These are phyloP conservation scores for Diachrysia chrysitis DNA, from an alignment of 2,888 invertebrate species.

Conservation along the genomic window DNA sequence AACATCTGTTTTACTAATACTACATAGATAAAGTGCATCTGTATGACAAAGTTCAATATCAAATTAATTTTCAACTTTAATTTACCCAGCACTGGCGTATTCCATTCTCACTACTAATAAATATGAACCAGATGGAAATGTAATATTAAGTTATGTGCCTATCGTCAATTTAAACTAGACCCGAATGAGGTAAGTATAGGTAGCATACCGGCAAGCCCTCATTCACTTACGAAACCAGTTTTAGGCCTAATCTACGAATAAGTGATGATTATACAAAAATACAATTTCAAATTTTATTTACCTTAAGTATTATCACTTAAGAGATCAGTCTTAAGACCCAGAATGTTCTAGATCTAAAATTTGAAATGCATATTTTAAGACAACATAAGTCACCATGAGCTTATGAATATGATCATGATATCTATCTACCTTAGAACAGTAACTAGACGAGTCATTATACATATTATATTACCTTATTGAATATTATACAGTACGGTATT, in stretches of 20 bases:
- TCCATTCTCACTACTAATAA: slow-evolving; percentile 37
- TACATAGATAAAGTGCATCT: slow-evolving; percentile 9
- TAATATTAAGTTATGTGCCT: slow-evolving; percentile 27
- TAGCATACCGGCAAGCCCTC: neutral
- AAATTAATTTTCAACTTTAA: slow-evolving; percentile 47
- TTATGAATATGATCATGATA: slow-evolving; percentile 20
- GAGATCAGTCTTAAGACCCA: slow-evolving; percentile 65
- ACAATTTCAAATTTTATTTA: slow-evolving; percentile 68
- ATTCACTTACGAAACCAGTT: slow-evolving; percentile 3
- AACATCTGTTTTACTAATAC: slow-evolving; percentile 25
- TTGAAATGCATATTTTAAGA: slow-evolving; percentile 67
- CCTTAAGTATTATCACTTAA: slow-evolving; percentile 61
- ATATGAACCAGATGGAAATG: slow-evolving; percentile 43
- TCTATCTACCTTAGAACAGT: slow-evolving; percentile 38
- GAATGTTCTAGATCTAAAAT: slow-evolving; percentile 60
- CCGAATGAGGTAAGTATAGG: slow-evolving; percentile 13
- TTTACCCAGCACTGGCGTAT: slow-evolving; percentile 42
- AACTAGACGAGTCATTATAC: slow-evolving; percentile 34
- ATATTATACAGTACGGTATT: slow-evolving; percentile 2
- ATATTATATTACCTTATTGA: slow-evolving; percentile 21
- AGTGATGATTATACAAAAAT: slow-evolving; percentile 62
- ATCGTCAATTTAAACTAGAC: slow-evolving; percentile 16
- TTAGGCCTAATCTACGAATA: slow-evolving; percentile 53
- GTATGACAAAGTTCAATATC: slow-evolving; percentile 52
- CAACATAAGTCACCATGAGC: slow-evolving; percentile 51